Percentiles rank a stretch among this genome's conserved stretches.
Conservation (phyloP, 2,797 vertebrate species). For the Anguilla obscura region DNA sequence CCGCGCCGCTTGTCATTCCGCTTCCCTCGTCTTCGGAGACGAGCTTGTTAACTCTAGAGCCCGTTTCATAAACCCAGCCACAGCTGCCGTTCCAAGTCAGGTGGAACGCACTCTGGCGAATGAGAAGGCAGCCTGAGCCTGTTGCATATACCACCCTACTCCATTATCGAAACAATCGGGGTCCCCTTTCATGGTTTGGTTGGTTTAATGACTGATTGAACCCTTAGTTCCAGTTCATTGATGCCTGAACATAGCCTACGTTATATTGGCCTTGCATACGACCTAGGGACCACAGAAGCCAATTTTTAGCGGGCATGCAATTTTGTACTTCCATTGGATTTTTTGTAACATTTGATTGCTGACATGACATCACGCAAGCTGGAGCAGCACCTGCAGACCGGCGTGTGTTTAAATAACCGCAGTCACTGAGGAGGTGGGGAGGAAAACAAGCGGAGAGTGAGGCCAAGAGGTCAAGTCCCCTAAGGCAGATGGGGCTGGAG, state of each 20-base stretch:
- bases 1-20: slow-evolving; percentile 27
- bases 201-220: not conserved
- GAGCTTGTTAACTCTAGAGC: slow-evolving; percentile 36
- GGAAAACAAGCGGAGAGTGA: not conserved
- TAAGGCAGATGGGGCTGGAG: not conserved
- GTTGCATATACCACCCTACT: not conserved
- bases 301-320: not conserved
- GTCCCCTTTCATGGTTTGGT: not conserved
- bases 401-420: not conserved
- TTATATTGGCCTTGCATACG: not conserved
- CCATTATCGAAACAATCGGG: not conserved
- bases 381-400: not conserved
- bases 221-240: not conserved
- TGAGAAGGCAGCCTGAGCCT: not conserved
- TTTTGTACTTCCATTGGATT: not conserved
- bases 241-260: not conserved
- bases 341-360: not conserved
- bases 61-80: slow-evolving; percentile 43
- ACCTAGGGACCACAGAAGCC: not conserved
- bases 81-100: slow-evolving; percentile 32
- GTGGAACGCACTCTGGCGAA: slow-evolving; percentile 20
- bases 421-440: not conserved
- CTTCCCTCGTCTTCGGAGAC: slow-evolving; percentile 4
- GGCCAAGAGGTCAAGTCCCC: not conserved
- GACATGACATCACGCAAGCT: not conserved